phyloP scores from a whole-genome alignment of 2,113 vertebrate genomes.

The Sylvietta virens region DNA sequence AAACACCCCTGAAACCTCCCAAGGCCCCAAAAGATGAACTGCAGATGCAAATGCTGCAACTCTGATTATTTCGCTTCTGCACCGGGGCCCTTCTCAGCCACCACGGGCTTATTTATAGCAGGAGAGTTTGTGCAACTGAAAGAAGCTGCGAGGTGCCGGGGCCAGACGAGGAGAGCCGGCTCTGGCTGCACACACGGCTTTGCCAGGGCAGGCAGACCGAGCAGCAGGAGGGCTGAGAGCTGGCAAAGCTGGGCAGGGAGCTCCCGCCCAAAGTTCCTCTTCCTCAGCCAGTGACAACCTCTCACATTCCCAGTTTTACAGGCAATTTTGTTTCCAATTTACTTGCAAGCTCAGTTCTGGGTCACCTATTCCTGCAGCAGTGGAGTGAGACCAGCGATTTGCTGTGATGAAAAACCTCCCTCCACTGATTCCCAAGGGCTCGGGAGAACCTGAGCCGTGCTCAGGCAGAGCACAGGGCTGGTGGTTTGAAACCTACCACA shows the following conservation, averaged over 20 bases:
- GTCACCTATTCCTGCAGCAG: not conserved
- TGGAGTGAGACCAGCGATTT: accelerated
- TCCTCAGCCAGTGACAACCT: not conserved
- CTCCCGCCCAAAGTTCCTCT: not conserved
- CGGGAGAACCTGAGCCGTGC: not conserved
- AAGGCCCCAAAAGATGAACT: accelerated
- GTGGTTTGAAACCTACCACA: not conserved
- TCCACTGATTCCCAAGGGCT: accelerated
- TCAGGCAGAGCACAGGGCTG: not conserved
- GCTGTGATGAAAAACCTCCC: not conserved
- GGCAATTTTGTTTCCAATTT: not conserved
- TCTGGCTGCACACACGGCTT: not conserved
- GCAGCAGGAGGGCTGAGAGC: not conserved
- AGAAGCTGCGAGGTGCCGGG: not conserved
- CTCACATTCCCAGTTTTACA: not conserved
- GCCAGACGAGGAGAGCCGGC: not conserved
- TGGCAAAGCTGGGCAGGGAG: not conserved
- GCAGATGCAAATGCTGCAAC: not conserved
- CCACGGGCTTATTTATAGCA: not conserved
- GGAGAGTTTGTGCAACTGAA: not conserved
- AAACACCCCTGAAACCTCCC: not conserved
- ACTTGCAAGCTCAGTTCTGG: not conserved
- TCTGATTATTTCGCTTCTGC: not conserved
- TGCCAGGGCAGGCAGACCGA: not conserved
- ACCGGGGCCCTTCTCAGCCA: not conserved